Percentiles rank a stretch among this genome's conserved stretches.
Evolutionary conservation across 2,888 invertebrate genomes (phyloP).

Genomic region (Nomada goodeniana): DNA sequence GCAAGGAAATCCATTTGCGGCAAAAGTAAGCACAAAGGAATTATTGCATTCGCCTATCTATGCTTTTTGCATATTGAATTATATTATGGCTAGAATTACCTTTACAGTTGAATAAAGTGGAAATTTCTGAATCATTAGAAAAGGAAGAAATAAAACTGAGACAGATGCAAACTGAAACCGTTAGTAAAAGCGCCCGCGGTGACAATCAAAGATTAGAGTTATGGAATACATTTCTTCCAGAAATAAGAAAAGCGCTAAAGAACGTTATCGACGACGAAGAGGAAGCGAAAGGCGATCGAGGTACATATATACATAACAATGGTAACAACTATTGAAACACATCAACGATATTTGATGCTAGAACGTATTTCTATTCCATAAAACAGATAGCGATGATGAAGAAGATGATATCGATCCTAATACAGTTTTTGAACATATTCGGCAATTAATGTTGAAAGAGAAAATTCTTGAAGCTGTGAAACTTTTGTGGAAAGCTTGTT

Average conservation of each 20-base stretch:
- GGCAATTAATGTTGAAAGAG: slow-evolving; percentile 77
- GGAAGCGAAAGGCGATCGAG: neutral
- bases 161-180: slow-evolving; percentile 80
- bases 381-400: slow-evolving; percentile 53
- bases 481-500: slow-evolving; percentile 65
- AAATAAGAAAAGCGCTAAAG: slow-evolving; percentile 76
- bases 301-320: slow-evolving; percentile 3
- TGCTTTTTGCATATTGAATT: neutral
- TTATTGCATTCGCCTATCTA: neutral
- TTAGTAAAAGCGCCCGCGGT: slow-evolving; percentile 74
- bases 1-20: slow-evolving; percentile 94
- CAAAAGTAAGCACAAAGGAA: slow-evolving; percentile 85
- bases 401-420: slow-evolving; percentile 69
- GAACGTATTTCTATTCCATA: neutral
- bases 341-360: neutral
- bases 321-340: slow-evolving; percentile 9
- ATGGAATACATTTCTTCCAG: slow-evolving; percentile 76
- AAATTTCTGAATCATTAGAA: slow-evolving; percentile 87
- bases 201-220: slow-evolving; percentile 77
- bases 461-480: slow-evolving; percentile 76
- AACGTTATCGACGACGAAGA: slow-evolving; percentile 52
- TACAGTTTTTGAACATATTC: slow-evolving; percentile 77
- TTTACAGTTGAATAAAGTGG: slow-evolving; percentile 85
- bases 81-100: slow-evolving; percentile 8
- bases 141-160: slow-evolving; percentile 88